Percentiles rank a stretch among this genome's conserved stretches.
Evolutionary conservation across 2,113 vertebrate genomes (phyloP).

Genomic region (Phylloscopus trochiloides): DNA sequence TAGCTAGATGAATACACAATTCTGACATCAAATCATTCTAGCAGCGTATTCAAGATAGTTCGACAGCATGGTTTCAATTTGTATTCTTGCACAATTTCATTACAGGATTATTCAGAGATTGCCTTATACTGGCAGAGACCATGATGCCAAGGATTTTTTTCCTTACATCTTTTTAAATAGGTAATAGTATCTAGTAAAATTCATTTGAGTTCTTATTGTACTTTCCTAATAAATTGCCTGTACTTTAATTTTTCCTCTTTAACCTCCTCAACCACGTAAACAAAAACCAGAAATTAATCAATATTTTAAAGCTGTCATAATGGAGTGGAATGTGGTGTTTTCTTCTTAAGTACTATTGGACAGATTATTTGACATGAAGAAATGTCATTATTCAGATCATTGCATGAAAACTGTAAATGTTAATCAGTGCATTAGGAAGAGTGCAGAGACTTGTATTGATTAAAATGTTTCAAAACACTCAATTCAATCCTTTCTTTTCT

Average conservation of each 20-base stretch:
- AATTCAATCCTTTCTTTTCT: background rate
- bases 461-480: background rate
- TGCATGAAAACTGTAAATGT: background rate
- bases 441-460: background rate
- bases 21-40: background rate
- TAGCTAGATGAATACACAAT: background rate
- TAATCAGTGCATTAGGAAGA: background rate
- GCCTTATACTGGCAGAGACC: background rate
- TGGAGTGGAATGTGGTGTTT: background rate
- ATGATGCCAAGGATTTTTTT: background rate
- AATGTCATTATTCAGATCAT: background rate
- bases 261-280: background rate
- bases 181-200: background rate
- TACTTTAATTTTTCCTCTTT: background rate
- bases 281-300: background rate
- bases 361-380: background rate
- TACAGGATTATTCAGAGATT: background rate
- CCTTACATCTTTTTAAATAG: background rate
- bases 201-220: background rate
- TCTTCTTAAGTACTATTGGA: background rate
- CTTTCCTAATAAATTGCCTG: background rate
- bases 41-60: fast-evolving
- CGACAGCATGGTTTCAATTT: background rate
- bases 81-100: background rate
- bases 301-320: background rate